These are phyloP conservation scores for Ramphastos sulfuratus DNA, from an alignment of 2,113 vertebrate species.

Conservation along the genomic window DNA sequence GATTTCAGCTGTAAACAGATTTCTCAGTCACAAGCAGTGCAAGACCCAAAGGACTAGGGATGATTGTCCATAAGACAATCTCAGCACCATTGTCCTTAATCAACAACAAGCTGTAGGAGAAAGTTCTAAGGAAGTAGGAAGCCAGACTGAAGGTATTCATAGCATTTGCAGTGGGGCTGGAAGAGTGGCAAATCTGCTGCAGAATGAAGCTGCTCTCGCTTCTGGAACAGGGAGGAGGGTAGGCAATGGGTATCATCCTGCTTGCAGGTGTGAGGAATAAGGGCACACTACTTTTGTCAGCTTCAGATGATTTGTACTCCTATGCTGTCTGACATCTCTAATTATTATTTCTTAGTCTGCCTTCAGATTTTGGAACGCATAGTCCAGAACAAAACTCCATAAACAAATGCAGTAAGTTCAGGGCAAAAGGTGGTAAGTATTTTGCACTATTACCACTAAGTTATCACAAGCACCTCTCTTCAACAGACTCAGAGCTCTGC, in stretches of 20 bases:
- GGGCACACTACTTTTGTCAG: not conserved
- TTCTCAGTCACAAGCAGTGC: not conserved
- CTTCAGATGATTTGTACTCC: not conserved
- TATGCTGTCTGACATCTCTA: not conserved
- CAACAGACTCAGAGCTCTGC: not conserved
- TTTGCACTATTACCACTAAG: not conserved
- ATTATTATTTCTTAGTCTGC: not conserved
- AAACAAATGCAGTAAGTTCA: not conserved
- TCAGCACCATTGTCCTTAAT: not conserved
- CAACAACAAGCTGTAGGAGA: not conserved
- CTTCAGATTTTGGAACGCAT: not conserved
- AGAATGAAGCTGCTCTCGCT: not conserved
- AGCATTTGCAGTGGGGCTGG: not conserved
- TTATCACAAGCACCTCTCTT: not conserved
- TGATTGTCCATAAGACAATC: not conserved
- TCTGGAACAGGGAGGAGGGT: not conserved
- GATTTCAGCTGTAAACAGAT: conserved; percentile 15
- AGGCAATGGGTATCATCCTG: not conserved
- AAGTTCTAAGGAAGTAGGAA: not conserved
- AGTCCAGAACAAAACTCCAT: not conserved
- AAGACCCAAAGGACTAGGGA: not conserved
- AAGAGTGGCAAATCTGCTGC: not conserved
- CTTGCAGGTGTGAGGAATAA: not conserved
- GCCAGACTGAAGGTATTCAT: not conserved
- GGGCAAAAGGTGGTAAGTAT: not conserved